Base-by-base conservation (phyloP, 2,113 vertebrate species). In the Amphilophus citrinellus region DNA sequence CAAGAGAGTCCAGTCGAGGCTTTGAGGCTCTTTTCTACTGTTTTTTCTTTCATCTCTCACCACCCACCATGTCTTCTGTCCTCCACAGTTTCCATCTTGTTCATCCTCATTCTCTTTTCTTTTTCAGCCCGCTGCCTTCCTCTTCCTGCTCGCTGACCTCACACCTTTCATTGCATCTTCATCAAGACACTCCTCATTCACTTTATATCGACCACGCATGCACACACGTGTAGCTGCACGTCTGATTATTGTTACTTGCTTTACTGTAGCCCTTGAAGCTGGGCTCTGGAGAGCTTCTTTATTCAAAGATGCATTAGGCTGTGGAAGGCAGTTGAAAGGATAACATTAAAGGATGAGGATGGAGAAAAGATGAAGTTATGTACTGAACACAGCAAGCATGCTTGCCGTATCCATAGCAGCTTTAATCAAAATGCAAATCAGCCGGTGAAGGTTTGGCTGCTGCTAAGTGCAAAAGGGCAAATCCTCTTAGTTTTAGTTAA, bases 1-100 rank as follows among this genome's bases (percentile, higher is more conserved):
- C 32, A 81, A 59, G 35, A 82, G 35, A 80, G 80, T 86, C 88
- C 61, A 83, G 24, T 47, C 15, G 14, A 24, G 62, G 75, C 85
- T 85, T 76, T 82, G 68, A 85, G 76, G 83, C 83, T 79, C 42
- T 73, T 47, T 11, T 20, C 47, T 50, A 6, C 30, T 3, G 0
- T 27, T 56, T 61, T 37, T 22, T 77, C 27, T 24, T 20, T 66
- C 56, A 62, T 65, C 71, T 58, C 17, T 22, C 32, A 10, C 39
- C 44, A 6, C n/a, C 27, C 35, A 73, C 27, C 76, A 66, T 24
- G 22, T 35, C 61, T 15, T 62, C 9, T 76, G 32, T 78, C 56
- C 27, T 27, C 59, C 9, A 9, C 65, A 44, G 2, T 42, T 30
- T 59, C 47, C 57, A 71, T 59, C 39, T 77, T 57, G 53, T 47